These are phyloP conservation scores for Charadrius vociferus DNA, from an alignment of 2,113 vertebrate species.

Conservation along the genomic window DNA sequence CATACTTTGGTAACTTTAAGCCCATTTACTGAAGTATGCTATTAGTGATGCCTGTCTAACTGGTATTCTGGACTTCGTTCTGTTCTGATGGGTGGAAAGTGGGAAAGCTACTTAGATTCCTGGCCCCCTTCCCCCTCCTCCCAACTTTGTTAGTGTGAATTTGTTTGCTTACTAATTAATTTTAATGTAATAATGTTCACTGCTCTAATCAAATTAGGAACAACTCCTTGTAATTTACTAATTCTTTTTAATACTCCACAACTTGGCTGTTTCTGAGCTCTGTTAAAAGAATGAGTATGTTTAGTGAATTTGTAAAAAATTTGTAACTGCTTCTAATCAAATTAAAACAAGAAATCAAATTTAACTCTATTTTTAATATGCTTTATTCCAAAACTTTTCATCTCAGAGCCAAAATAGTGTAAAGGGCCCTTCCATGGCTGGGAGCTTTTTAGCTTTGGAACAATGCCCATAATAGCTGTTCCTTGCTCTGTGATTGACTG, in stretches of 20 bases:
- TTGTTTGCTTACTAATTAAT: neutral
- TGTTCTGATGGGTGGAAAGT: neutral
- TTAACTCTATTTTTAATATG: neutral
- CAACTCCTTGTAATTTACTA: neutral
- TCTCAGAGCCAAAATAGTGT: neutral
- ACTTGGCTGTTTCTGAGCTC: neutral
- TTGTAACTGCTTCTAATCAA: neutral
- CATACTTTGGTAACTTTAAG: neutral
- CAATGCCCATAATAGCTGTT: neutral
- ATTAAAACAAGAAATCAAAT: neutral
- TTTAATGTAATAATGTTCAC: neutral
- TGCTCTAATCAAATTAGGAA: neutral
- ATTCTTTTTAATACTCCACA: neutral
- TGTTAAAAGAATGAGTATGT: neutral
- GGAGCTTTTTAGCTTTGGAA: neutral
- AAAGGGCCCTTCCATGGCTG: neutral
- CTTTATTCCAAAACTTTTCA: neutral
- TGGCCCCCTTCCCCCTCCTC: neutral
- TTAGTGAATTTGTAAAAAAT: neutral
- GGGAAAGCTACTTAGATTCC: neutral
- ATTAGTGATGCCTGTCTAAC: neutral
- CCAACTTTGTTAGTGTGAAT: neutral
- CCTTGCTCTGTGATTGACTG: neutral
- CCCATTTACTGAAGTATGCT: neutral
- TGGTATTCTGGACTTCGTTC: neutral